A percentile compares a stretch with the other conserved stretches of the same genome.
These are phyloP conservation scores for Drosophila recens DNA, from an alignment of 2,888 invertebrate genomes.

Conservation along the genomic window DNA sequence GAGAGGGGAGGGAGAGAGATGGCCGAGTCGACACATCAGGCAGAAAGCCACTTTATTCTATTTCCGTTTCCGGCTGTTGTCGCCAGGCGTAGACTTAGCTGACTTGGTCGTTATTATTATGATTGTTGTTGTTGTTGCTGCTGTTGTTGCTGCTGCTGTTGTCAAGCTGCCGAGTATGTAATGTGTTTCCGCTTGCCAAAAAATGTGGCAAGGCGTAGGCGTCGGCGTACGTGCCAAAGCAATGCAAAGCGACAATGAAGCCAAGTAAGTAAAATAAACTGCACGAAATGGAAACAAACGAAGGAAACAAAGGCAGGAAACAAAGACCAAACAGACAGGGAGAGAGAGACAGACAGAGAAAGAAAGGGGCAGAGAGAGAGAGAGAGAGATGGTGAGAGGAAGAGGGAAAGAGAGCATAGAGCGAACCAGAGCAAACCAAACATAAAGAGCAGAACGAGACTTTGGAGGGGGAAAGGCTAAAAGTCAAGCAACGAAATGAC, in stretches of 20 bases:
- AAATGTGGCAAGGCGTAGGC: slow-evolving; percentile 56
- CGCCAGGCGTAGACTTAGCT: slow-evolving; percentile 54
- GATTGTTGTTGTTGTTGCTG: slow-evolving; percentile 15
- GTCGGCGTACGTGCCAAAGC: slow-evolving; percentile 60
- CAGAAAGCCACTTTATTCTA: slow-evolving; percentile 78
- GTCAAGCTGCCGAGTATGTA: slow-evolving; percentile 77
- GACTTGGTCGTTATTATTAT: slow-evolving; percentile 8
- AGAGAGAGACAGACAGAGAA: background rate
- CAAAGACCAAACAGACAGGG: slow-evolving; percentile 1
- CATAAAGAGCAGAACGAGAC: background rate
- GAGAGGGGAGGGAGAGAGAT: background rate
- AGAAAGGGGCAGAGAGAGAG: background rate
- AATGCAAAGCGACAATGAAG: slow-evolving; percentile 59
- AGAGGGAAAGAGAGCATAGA: background rate
- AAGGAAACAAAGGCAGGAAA: slow-evolving; percentile 35
- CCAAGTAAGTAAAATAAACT: slow-evolving; percentile 57
- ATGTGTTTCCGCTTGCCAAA: slow-evolving; percentile 78
- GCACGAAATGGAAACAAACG: slow-evolving; percentile 51
- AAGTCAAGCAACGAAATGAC: slow-evolving; percentile 52
- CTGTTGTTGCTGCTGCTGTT: slow-evolving; percentile 41
- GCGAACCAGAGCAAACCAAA: background rate
- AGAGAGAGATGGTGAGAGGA: background rate
- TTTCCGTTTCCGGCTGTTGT: slow-evolving; percentile 78
- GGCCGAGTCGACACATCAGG: slow-evolving; percentile 57
- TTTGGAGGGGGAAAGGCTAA: slow-evolving; percentile 2